Conservation (phyloP, 2,888 invertebrate genomes). For the Phanerotoma sp. region DNA sequence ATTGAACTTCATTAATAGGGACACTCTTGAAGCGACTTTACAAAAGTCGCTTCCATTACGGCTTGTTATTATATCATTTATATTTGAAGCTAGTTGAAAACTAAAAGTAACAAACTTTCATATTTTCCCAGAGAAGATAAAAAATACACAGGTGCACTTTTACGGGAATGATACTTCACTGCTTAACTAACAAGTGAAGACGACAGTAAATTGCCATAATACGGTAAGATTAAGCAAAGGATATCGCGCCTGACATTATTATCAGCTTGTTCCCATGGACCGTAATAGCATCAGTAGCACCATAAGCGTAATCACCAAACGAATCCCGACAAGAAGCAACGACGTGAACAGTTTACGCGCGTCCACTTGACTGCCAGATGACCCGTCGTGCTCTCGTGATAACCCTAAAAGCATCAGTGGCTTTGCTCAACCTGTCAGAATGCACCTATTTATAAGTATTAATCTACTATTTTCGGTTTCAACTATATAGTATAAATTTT, state of each 20-base stretch:
- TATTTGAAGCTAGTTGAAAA: too few relatives aligned
- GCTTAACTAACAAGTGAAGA: too few relatives aligned
- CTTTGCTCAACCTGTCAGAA: slow-evolving; percentile 55
- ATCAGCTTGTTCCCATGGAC: slow-evolving; percentile 55
- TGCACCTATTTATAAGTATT: slow-evolving; percentile 55
- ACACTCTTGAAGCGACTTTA: too few relatives aligned
- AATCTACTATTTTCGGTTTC: slow-evolving; percentile 38
- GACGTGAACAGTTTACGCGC: slow-evolving; percentile 43
- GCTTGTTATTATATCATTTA: too few relatives aligned
- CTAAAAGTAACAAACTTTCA: too few relatives aligned
- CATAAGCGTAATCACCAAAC: slow-evolving; percentile 36
- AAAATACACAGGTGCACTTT: too few relatives aligned
- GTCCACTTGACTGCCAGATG: slow-evolving; percentile 58
- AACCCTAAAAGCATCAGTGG: slow-evolving; percentile 56
- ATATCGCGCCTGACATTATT: slow-evolving; percentile 41
- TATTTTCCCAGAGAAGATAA: too few relatives aligned
- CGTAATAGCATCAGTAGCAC: slow-evolving; percentile 52
- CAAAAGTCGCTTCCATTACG: too few relatives aligned
- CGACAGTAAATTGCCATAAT: neutral
- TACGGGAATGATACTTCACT: too few relatives aligned
- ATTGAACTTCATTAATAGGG: too few relatives aligned
- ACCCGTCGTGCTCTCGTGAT: slow-evolving; percentile 55
- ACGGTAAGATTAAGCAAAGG: neutral
- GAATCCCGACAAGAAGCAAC: slow-evolving; percentile 28
- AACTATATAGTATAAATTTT: slow-evolving; percentile 1